phyloP scores from a whole-genome alignment of 1,140 invertebrate species.

The Chrysoperla carnea region DNA sequence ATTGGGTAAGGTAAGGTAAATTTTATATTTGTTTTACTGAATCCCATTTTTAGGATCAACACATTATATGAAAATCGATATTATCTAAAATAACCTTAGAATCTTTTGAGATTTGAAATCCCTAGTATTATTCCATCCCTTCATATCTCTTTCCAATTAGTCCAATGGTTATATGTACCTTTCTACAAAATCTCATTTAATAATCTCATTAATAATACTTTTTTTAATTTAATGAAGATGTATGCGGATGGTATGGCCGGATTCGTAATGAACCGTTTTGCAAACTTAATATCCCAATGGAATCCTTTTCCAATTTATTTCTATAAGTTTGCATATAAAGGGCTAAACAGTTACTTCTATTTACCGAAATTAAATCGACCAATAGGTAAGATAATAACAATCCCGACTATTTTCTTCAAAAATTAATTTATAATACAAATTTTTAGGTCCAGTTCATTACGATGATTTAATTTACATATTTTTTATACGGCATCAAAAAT shows the following conservation, averaged over 20 bases:
- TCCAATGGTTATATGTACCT: too few relatives aligned
- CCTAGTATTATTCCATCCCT: too few relatives aligned
- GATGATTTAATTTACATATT: slow-evolving; percentile 45
- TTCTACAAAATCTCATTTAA: too few relatives aligned
- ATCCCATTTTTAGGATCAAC: too few relatives aligned
- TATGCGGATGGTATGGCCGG: slow-evolving; percentile 26
- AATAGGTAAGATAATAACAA: neutral
- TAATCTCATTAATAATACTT: too few relatives aligned
- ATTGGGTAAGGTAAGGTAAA: neutral
- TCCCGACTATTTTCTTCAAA: neutral
- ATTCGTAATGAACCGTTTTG: slow-evolving; percentile 23
- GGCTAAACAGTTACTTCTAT: slow-evolving; percentile 23
- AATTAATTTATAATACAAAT: neutral
- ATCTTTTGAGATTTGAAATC: too few relatives aligned
- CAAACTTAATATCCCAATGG: slow-evolving; percentile 20
- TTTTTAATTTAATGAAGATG: neutral
- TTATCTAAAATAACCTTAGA: too few relatives aligned
- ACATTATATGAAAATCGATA: too few relatives aligned
- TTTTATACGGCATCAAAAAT: slow-evolving; percentile 22
- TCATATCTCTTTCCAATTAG: too few relatives aligned
- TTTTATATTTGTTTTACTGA: too few relatives aligned
- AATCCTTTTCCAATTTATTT: slow-evolving; percentile 23
- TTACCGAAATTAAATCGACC: slow-evolving; percentile 14
- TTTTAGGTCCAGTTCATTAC: slow-evolving; percentile 34
- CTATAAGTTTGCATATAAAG: slow-evolving; percentile 28